Evolutionary conservation across 2,888 invertebrate species (phyloP).

Genomic region (Meloe dianella): DNA sequence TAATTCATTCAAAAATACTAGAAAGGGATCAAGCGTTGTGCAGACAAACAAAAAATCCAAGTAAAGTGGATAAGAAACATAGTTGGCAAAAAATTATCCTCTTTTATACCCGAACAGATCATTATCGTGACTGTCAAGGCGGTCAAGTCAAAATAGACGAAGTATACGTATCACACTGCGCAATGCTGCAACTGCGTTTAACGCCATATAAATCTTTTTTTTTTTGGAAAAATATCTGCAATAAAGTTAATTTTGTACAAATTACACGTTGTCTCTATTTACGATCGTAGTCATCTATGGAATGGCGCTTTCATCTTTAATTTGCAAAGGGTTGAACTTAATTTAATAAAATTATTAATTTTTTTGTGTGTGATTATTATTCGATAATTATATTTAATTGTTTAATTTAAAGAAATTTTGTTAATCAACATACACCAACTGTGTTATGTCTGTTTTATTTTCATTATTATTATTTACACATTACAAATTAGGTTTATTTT

Average conservation of each 20-base stretch:
- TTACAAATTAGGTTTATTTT: neutral
- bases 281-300: constrained; percentile 21
- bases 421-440: neutral
- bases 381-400: constrained; percentile 15
- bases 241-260: constrained; percentile 14
- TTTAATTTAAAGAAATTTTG: neutral
- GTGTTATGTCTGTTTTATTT: too few relatives aligned
- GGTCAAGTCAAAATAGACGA: neutral
- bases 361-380: constrained; percentile 20
- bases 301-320: constrained; percentile 26
- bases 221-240: neutral
- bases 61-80: too few relatives aligned
- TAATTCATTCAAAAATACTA: constrained; percentile 23
- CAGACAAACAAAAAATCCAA: neutral
- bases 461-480: neutral
- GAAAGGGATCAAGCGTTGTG: neutral
- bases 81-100: too few relatives aligned
- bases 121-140: neutral
- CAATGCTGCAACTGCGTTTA: too few relatives aligned
- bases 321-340: constrained; percentile 19
- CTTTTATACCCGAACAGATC: too few relatives aligned
- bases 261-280: constrained; percentile 25
- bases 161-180: neutral
- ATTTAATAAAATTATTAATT: constrained; percentile 20
- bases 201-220: neutral